Evolutionary conservation across 2,797 vertebrate species (phyloP).

Genomic region (Catamblyrhynchus diadema): DNA sequence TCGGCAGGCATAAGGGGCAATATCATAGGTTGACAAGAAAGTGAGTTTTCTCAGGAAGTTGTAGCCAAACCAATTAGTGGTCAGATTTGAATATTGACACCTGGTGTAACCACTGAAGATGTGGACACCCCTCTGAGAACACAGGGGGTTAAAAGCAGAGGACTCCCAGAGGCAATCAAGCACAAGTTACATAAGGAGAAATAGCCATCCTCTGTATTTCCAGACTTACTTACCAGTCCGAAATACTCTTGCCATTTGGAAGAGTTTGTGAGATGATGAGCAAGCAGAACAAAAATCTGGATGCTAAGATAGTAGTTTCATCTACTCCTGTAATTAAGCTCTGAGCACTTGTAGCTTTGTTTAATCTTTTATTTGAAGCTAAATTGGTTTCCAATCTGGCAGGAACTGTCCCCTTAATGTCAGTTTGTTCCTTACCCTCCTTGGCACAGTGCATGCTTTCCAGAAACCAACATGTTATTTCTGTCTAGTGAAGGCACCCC

Average conservation of each 20-base stretch:
- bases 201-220: neutral
- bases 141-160: neutral
- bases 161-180: neutral
- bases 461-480: neutral
- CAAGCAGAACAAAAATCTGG: neutral
- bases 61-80: neutral
- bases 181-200: neutral
- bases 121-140: neutral
- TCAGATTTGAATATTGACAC: neutral
- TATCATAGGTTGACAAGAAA: neutral
- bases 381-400: neutral
- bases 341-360: neutral
- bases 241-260: neutral
- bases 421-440: neutral
- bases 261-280: neutral
- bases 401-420: neutral
- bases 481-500: neutral
- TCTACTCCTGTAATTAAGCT: neutral
- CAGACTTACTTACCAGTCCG: neutral
- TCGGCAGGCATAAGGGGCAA: neutral
- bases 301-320: neutral
- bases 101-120: neutral
- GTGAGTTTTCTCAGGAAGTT: neutral
- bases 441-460: neutral
- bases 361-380: constrained; percentile 2